These are phyloP conservation scores for Etheostoma spectabile DNA, from an alignment of 2,113 vertebrate genomes.

Conservation along the genomic window DNA sequence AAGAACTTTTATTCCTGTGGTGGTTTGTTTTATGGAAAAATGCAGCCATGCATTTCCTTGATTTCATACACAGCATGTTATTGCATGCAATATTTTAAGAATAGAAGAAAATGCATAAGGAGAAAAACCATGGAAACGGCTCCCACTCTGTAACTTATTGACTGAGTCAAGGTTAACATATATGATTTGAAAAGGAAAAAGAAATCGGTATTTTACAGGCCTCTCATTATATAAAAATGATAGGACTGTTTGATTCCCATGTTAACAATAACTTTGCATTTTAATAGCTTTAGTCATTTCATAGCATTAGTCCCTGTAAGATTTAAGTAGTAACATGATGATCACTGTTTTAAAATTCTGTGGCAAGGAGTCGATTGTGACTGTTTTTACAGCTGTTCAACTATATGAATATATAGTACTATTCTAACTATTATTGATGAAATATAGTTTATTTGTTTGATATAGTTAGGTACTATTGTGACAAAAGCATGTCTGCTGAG, in stretches of 20 bases:
- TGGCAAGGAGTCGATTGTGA: not conserved
- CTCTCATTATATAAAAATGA: not conserved
- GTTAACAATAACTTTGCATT: not conserved
- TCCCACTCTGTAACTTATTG: not conserved
- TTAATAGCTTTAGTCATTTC: not conserved
- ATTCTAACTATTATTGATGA: too few relatives aligned
- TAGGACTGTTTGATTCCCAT: not conserved
- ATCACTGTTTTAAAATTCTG: not conserved
- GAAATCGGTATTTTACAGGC: not conserved
- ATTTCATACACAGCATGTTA: not conserved
- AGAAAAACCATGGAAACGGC: not conserved
- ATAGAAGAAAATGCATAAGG: slow-evolving; percentile 10
- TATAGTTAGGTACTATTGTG: not conserved
- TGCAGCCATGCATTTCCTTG: slow-evolving; percentile 20
- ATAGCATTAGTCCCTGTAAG: too few relatives aligned
- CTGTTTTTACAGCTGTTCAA: slow-evolving; percentile 26
- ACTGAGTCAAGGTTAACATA: not conserved
- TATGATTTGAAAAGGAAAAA: not conserved
- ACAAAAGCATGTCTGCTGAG: slow-evolving; percentile 1
- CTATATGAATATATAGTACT: not conserved
- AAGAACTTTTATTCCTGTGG: slow-evolving; percentile 6
- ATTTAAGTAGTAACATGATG: not conserved
- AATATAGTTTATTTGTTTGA: too few relatives aligned
- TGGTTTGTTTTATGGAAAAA: slow-evolving; percentile 35
- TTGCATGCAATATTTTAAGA: slow-evolving; percentile 26